A percentile compares a stretch with the other conserved stretches of the same genome.
phyloP scores from a whole-genome alignment of 2,113 vertebrate genomes.

The Heterocephalus glaber region DNA sequence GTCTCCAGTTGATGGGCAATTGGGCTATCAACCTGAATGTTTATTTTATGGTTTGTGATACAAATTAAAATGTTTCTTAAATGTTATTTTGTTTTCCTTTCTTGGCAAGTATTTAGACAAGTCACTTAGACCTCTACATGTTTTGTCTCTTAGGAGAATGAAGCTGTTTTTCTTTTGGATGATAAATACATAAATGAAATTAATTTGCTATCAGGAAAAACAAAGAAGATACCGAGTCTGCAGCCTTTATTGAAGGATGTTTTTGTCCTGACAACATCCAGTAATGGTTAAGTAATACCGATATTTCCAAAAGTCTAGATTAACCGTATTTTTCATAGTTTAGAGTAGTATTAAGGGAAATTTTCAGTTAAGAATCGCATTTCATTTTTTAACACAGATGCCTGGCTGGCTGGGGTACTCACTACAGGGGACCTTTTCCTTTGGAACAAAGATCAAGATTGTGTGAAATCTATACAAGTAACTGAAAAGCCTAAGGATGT shows the following conservation, averaged over 20 bases:
- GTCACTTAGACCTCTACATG: neutral
- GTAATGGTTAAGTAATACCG: conserved; percentile 88
- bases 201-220: conserved; percentile 91
- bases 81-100: conserved; percentile 48
- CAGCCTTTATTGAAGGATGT: conserved; percentile 90
- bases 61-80: conserved; percentile 35
- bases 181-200: conserved; percentile 93
- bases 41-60: conserved; percentile 44
- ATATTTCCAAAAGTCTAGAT: neutral
- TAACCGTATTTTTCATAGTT: neutral
- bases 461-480: conserved; percentile 87
- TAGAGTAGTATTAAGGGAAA: neutral
- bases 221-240: conserved; percentile 91
- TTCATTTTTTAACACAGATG: conserved; percentile 85
- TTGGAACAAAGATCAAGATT: conserved; percentile 95
- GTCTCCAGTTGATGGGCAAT: too few species aligned
- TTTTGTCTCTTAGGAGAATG: conserved; percentile 89
- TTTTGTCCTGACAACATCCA: conserved; percentile 89
- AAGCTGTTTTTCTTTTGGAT: conserved; percentile 93
- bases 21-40: conserved; percentile 14
- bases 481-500: conserved; percentile 85
- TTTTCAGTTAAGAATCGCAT: conserved; percentile 54
- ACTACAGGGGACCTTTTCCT: conserved; percentile 93
- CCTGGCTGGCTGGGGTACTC: conserved; percentile 93
- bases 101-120: conserved; percentile 13